Evolutionary conservation across 2,797 vertebrate genomes (phyloP).

Genomic region (Enteromius thamalakanensis): DNA sequence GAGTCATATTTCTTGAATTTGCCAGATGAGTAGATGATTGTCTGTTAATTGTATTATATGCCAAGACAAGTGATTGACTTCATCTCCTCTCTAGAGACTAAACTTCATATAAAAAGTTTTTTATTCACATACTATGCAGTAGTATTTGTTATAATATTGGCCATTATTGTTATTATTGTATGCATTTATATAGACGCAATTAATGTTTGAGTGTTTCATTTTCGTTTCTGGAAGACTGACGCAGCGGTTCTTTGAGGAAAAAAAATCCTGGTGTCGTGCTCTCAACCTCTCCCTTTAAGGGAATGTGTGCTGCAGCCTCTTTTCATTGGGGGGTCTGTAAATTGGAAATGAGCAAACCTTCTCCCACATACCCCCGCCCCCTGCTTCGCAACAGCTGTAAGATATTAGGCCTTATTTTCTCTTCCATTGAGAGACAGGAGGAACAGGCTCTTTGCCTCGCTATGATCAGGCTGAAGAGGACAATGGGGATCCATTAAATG

Average conservation of each 20-base stretch:
- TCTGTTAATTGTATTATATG: constrained; percentile 10
- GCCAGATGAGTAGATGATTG: not conserved
- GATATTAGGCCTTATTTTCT: constrained; percentile 58
- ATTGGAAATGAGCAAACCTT: constrained; percentile 44
- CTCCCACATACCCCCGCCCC: constrained; percentile 20
- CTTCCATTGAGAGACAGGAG: constrained; percentile 38
- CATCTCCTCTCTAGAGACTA: not conserved
- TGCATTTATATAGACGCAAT: not conserved
- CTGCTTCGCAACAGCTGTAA: constrained; percentile 57
- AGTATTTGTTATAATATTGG: not conserved
- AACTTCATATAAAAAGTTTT: not conserved
- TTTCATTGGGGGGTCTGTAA: constrained; percentile 47
- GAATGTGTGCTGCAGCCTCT: constrained; percentile 43
- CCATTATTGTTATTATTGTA: not conserved
- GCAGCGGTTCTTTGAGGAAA: not conserved
- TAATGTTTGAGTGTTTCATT: not conserved
- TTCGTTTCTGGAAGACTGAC: constrained; percentile 21
- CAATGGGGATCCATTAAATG: constrained; percentile 47
- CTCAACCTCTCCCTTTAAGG: constrained; percentile 37
- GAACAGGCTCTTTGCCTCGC: constrained; percentile 25
- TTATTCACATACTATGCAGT: not conserved
- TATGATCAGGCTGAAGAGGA: constrained; percentile 32
- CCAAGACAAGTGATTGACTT: not conserved
- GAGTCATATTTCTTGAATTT: not conserved
- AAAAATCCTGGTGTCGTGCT: not conserved